Conservation (phyloP, 2,113 vertebrate genomes). For the Entelurus aequoreus region DNA sequence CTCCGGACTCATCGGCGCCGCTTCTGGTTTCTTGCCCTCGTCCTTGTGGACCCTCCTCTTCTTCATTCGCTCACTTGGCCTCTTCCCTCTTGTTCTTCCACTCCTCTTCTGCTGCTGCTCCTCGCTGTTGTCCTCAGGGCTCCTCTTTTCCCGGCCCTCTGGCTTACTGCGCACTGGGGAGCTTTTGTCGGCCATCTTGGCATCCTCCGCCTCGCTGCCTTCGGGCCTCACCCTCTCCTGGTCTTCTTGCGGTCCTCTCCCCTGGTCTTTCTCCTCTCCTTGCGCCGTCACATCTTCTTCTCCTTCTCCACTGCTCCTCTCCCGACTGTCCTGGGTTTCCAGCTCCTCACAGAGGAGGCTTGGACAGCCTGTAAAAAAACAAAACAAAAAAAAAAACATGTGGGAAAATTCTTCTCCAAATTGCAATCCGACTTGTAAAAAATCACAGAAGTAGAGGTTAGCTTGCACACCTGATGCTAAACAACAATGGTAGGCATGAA, state of each 20-base stretch:
- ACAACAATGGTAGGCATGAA: too few relatives aligned
- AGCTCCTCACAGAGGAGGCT: conserved; percentile 70
- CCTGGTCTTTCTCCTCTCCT: conserved; percentile 22
- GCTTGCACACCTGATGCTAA: too few relatives aligned
- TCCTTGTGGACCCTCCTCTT: conserved; percentile 31
- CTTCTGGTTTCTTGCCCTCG: conserved; percentile 22
- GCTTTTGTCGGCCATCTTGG: conserved; percentile 24
- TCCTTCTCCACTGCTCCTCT: conserved; percentile 28
- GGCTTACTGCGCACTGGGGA: conserved; percentile 10
- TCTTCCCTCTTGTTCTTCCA: conserved; percentile 39
- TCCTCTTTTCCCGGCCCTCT: conserved; percentile 17
- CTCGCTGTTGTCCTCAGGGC: conserved; percentile 25
- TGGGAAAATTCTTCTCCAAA: too few relatives aligned
- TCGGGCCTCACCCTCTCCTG: conserved; percentile 32
- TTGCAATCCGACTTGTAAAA: too few relatives aligned
- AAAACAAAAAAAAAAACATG: neutral
- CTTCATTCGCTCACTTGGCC: conserved; percentile 33
- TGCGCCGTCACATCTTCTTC: conserved; percentile 20
- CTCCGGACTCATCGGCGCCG: conserved; percentile 18
- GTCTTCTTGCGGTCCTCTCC: neutral
- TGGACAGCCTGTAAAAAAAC: conserved; percentile 54
- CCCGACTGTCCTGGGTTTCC: conserved; percentile 30
- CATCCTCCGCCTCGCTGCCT: conserved; percentile 31
- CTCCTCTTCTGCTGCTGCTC: conserved; percentile 33
- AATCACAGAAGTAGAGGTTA: too few relatives aligned